Evolutionary conservation across 2,888 invertebrate species (phyloP).

Genomic region (Acanthoscelides obtectus): DNA sequence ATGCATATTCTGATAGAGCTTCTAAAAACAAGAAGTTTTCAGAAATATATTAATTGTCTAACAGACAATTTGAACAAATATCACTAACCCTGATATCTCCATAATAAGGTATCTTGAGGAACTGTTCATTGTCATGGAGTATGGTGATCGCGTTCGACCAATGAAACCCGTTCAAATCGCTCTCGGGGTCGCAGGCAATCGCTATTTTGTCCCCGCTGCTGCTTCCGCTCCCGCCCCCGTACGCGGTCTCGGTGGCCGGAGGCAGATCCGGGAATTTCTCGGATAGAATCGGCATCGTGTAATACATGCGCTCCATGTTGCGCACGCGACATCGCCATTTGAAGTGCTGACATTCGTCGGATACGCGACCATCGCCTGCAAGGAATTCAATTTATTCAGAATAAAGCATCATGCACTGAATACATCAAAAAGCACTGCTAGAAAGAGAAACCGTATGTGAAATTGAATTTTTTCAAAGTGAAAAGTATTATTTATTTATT

Average conservation of each 20-base stretch:
- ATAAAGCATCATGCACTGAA: too few relatives aligned
- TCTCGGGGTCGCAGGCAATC: conserved; percentile 26
- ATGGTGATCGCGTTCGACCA: conserved; percentile 53
- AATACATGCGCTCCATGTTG: conserved; percentile 56
- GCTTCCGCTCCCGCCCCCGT: neutral
- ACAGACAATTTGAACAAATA: too few relatives aligned
- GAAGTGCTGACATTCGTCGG: conserved; percentile 46
- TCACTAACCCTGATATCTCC: conserved; percentile 55
- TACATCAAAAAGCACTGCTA: too few relatives aligned
- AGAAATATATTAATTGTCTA: too few relatives aligned
- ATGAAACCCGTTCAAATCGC: conserved; percentile 27
- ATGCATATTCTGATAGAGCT: too few relatives aligned
- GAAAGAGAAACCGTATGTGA: too few relatives aligned
- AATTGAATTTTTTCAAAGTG: too few relatives aligned
- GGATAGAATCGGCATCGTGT: conserved; percentile 66
- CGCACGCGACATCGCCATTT: conserved; percentile 61
- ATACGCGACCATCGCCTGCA: conserved; percentile 18
- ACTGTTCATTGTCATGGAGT: conserved; percentile 52
- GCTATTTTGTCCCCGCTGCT: conserved; percentile 27
- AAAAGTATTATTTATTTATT: too few relatives aligned
- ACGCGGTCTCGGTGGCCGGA: conserved; percentile 38
- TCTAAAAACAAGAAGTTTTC: too few relatives aligned
- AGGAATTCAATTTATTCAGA: too few relatives aligned
- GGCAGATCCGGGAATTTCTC: conserved; percentile 59
- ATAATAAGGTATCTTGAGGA: conserved; percentile 55